Percentiles rank a stretch among this genome's conserved stretches.
These are phyloP conservation scores for Catharus bicknelli DNA, from an alignment of 2,113 vertebrate species.

Conservation along the genomic window DNA sequence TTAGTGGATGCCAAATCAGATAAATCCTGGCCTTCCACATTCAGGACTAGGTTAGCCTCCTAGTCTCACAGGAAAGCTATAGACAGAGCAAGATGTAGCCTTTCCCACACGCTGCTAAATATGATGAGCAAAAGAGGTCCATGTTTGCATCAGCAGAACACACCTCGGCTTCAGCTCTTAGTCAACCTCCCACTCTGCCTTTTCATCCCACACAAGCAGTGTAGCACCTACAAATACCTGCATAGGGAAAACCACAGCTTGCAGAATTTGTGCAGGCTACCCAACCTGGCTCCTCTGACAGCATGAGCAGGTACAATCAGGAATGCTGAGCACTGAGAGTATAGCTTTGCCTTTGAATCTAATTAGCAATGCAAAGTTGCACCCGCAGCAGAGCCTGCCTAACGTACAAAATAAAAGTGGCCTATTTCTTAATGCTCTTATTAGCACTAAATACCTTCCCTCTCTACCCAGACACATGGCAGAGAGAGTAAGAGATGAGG, in stretches of 20 bases:
- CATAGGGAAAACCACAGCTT: background rate
- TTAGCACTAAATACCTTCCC: background rate
- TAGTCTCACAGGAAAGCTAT: background rate
- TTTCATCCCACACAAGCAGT: background rate
- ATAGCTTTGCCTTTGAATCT: background rate
- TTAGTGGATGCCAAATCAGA: background rate
- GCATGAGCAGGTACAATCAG: background rate
- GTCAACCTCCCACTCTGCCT: background rate
- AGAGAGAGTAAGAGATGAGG: background rate
- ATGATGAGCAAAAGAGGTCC: background rate
- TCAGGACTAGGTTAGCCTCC: background rate
- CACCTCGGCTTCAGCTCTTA: background rate
- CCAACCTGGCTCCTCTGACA: background rate
- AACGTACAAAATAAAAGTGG: background rate
- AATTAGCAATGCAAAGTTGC: constrained; percentile 45
- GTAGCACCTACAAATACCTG: background rate
- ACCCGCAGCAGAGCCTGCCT: background rate
- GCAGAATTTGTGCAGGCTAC: background rate
- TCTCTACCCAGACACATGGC: background rate
- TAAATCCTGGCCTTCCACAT: background rate
- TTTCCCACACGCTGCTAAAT: background rate
- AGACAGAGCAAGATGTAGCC: background rate
- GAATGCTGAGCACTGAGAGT: background rate
- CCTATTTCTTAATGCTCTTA: constrained; percentile 12
- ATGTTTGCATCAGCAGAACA: background rate